A percentile compares a stretch with the other conserved stretches of the same genome.
Evolutionary conservation across 2,113 vertebrate species (phyloP).

Genomic region (Paracanthobrama guichenoti): DNA sequence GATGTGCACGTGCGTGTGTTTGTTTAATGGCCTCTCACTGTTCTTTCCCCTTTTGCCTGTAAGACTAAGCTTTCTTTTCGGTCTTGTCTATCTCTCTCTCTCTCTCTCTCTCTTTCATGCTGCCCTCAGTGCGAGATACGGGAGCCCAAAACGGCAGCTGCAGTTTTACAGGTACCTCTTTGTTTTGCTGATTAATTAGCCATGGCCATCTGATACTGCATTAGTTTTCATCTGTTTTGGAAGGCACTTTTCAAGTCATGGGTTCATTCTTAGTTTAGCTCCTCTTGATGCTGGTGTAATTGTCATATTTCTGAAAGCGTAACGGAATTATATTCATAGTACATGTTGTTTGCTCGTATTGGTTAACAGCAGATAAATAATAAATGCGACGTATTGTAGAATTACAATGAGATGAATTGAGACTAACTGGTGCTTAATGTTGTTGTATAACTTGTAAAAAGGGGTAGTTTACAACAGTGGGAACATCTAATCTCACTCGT

Average conservation of each 20-base stretch:
- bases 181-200: conserved; percentile 42
- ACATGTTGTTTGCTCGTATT: conserved; percentile 4
- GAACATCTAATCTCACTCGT: not conserved
- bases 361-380: conserved; percentile 9
- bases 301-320: not conserved
- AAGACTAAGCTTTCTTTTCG: conserved; percentile 29
- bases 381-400: conserved; percentile 10
- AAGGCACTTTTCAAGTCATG: conserved; percentile 19
- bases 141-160: conserved; percentile 99
- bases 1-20: not conserved
- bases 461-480: not conserved
- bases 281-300: not conserved
- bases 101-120: conserved; percentile 66
- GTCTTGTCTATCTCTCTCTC: conserved; percentile 45
- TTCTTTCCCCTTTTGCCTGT: conserved; percentile 29
- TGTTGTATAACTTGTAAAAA: conserved; percentile 4
- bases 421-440: conserved; percentile 8
- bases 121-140: conserved; percentile 93
- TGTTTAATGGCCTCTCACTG: conserved; percentile 27
- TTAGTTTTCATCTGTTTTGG: conserved; percentile 14
- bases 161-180: conserved; percentile 98
- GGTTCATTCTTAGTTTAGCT: conserved; percentile 19
- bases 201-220: conserved; percentile 11
- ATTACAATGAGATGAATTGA: conserved; percentile 10
- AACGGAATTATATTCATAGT: not conserved